These are phyloP conservation scores for Holothuria glaberrima DNA, from an alignment of 35 echinoderm and acorn worm species.

Conservation along the genomic window DNA sequence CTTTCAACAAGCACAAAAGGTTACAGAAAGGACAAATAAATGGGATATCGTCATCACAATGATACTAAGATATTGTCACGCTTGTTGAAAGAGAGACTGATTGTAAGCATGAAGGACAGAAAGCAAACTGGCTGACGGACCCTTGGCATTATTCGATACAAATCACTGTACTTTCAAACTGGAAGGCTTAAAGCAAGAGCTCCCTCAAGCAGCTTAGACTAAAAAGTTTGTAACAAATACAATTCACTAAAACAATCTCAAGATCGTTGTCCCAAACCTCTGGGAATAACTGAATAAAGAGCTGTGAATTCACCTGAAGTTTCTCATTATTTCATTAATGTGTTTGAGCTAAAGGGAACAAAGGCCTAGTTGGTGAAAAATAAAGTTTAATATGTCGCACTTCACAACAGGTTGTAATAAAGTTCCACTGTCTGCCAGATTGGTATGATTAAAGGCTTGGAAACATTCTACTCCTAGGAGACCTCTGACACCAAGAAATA, in stretches of 20 bases:
- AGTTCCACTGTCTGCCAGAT: background rate
- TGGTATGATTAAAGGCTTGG: constrained; percentile 35
- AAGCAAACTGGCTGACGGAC: too few species aligned
- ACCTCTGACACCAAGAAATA: constrained; percentile 18
- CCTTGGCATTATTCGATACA: too few species aligned
- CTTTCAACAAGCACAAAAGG: too few species aligned
- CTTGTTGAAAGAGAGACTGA: too few species aligned
- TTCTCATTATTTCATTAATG: constrained; percentile 51
- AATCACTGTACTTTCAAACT: too few species aligned
- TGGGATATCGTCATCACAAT: too few species aligned
- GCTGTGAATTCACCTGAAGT: constrained; percentile 21
- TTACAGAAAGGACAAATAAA: too few species aligned
- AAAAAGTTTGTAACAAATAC: background rate
- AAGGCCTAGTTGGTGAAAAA: constrained; percentile 9
- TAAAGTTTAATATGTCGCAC: constrained; percentile 34
- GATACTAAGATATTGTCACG: too few species aligned
- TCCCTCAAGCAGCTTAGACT: too few species aligned
- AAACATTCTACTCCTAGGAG: constrained; percentile 21
- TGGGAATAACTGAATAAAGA: constrained; percentile 1
- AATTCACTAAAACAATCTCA: background rate
- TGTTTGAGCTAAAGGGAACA: constrained; percentile 1
- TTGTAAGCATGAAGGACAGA: too few species aligned
- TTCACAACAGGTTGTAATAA: constrained; percentile 18
- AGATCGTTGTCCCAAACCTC: background rate
- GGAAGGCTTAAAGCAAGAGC: too few species aligned